Evolutionary conservation across 1,140 invertebrate genomes (phyloP).

Genomic region (Cylas formicarius): DNA sequence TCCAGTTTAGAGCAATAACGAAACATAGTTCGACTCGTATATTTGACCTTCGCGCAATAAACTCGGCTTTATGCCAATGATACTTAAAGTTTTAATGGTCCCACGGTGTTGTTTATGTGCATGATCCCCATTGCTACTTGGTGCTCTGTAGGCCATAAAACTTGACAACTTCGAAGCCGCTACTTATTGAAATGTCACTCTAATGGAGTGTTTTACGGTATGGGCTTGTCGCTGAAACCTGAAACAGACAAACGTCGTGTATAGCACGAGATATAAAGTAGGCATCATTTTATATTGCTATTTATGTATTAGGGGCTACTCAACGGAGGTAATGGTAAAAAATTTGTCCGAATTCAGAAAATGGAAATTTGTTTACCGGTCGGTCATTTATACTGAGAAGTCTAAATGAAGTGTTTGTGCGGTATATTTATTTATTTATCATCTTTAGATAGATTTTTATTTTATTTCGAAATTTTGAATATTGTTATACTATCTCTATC

Average conservation of each 20-base stretch:
- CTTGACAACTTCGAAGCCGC: constrained; percentile 32
- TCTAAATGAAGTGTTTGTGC: constrained; percentile 1
- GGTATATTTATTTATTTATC: constrained; percentile 7
- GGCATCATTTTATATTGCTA: constrained; percentile 1
- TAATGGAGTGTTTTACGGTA: constrained; percentile 37
- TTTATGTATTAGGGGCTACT: neutral
- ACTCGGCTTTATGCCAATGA: too few relatives aligned
- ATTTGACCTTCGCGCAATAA: too few relatives aligned
- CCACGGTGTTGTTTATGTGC: constrained; percentile 29
- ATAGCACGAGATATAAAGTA: too few relatives aligned
- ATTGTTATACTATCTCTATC: too few relatives aligned
- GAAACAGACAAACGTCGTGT: constrained; percentile 29
- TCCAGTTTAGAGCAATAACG: too few relatives aligned
- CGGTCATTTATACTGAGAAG: neutral
- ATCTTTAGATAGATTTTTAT: too few relatives aligned
- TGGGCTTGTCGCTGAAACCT: constrained; percentile 29
- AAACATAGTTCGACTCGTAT: too few relatives aligned
- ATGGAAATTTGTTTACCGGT: neutral
- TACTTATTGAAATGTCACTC: constrained; percentile 36
- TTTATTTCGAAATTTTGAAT: too few relatives aligned
- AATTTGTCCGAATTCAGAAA: neutral
- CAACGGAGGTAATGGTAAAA: neutral
- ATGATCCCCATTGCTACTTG: constrained; percentile 34
- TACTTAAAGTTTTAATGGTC: too few relatives aligned
- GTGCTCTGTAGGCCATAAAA: constrained; percentile 33